Conservation (phyloP, 2,797 vertebrate species). For the Xenops minutus region DNA sequence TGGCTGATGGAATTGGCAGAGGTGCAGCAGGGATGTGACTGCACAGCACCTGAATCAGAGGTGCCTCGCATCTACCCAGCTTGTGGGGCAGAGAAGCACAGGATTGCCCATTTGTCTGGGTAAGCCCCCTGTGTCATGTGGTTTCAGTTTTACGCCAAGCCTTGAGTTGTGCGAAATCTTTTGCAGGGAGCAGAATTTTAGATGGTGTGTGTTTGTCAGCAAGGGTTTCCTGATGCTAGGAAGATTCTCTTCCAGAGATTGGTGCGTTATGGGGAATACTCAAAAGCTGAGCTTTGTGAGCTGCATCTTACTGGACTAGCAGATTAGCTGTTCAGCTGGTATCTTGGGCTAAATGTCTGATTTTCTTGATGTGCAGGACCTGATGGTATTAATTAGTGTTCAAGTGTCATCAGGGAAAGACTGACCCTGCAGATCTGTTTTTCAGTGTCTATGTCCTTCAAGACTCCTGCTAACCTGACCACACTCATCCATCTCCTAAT, state of each 20-base stretch:
- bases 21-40: neutral
- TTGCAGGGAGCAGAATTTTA: neutral
- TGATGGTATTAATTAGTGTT: neutral
- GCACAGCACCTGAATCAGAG: neutral
- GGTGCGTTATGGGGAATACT: neutral
- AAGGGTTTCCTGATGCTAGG: neutral
- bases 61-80: neutral
- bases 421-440: neutral
- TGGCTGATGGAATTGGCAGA: neutral
- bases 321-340: neutral
- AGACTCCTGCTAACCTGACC: neutral
- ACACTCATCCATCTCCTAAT: neutral
- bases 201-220: neutral
- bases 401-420: neutral
- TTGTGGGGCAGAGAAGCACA: fast-evolving
- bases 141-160: neutral
- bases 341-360: neutral
- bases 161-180: neutral
- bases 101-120: neutral
- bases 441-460: neutral
- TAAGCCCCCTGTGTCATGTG: fast-evolving
- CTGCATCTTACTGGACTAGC: neutral
- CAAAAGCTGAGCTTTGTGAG: neutral
- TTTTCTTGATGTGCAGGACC: fast-evolving
- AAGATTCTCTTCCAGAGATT: neutral